phyloP scores from a whole-genome alignment of 2,113 vertebrate genomes.

The Oxyura jamaicensis region DNA sequence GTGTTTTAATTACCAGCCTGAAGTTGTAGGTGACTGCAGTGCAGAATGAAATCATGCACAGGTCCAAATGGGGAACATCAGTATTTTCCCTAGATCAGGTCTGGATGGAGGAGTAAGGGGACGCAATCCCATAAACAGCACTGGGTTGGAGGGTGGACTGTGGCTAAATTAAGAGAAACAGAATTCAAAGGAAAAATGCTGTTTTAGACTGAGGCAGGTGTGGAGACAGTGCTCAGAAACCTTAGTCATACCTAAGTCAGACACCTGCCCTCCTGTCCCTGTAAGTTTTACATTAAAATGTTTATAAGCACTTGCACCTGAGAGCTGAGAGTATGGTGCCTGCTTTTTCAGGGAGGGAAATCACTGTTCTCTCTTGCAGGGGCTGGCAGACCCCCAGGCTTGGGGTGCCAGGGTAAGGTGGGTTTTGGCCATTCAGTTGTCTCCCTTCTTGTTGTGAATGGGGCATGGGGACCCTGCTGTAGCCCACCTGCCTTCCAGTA shows the following conservation, averaged over 20 bases:
- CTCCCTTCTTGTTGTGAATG: not conserved
- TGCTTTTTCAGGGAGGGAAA: not conserved
- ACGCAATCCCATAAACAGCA: not conserved
- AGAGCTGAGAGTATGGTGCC: not conserved
- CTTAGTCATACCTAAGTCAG: not conserved
- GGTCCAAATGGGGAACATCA: not conserved
- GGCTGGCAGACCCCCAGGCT: not conserved
- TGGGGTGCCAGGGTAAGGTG: not conserved
- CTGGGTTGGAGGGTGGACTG: not conserved
- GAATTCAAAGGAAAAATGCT: not conserved
- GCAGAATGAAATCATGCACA: not conserved
- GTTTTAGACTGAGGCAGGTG: not conserved
- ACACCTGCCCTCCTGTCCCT: too few relatives aligned
- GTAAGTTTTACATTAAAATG: not conserved
- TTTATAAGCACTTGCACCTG: not conserved
- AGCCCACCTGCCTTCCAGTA: not conserved
- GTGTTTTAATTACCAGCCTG: not conserved
- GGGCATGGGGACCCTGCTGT: accelerated
- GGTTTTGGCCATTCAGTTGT: not conserved
- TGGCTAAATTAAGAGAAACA: not conserved
- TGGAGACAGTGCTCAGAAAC: not conserved
- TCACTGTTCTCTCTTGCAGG: not conserved
- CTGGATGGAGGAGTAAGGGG: not conserved
- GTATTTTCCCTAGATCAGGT: not conserved
- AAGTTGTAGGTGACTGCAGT: not conserved